phyloP scores from a whole-genome alignment of 2,888 invertebrate genomes.

The Prenolepis imparis region DNA sequence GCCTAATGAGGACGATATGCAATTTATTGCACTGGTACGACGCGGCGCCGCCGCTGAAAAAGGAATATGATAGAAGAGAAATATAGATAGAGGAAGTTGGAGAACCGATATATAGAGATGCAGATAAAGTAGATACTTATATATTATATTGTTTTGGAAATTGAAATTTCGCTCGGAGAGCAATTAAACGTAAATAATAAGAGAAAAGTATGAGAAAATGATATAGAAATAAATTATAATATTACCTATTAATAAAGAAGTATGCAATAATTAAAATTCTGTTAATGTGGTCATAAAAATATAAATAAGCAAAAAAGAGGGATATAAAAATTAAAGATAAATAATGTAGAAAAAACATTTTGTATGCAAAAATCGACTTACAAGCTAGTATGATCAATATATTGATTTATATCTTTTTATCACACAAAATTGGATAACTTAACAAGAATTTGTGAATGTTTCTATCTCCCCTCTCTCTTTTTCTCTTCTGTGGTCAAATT shows the following conservation, averaged over 20 bases:
- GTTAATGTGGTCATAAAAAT: background rate
- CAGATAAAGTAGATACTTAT: conserved; percentile 3
- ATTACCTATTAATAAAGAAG: background rate
- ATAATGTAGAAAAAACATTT: background rate
- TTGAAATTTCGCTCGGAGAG: conserved; percentile 21
- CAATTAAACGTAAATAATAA: background rate
- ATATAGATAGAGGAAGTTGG: conserved; percentile 31
- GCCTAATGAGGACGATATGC: conserved; percentile 55
- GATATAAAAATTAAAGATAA: background rate
- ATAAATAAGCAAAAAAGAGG: conserved; percentile 1
- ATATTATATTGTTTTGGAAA: background rate
- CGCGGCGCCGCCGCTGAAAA: conserved; percentile 17
- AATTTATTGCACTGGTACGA: conserved; percentile 43
- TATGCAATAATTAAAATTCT: background rate
- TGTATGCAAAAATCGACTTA: background rate
- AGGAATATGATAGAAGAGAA: background rate
- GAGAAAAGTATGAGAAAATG: background rate
- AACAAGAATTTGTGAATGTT: background rate
- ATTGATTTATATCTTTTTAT: background rate
- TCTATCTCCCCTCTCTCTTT: background rate
- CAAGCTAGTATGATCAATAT: background rate
- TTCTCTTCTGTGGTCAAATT: background rate
- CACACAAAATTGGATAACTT: background rate
- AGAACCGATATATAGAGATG: background rate
- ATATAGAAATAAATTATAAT: background rate